phyloP scores from a whole-genome alignment of 2,113 vertebrate genomes.

The Chrysemys picta region DNA sequence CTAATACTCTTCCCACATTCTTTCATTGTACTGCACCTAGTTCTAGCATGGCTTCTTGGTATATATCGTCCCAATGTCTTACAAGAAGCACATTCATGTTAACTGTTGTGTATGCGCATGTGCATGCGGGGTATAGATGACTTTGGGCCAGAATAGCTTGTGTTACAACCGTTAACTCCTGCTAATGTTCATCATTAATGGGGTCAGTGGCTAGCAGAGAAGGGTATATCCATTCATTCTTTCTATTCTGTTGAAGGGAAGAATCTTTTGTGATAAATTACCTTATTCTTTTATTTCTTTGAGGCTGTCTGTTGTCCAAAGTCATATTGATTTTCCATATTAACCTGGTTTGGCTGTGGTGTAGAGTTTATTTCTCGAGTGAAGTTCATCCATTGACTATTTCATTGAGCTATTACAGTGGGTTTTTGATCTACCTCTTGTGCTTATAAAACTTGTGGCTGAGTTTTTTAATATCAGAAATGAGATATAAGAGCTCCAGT shows the following conservation, averaged over 20 bases:
- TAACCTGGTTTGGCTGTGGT: slow-evolving; percentile 38
- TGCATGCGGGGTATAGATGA: slow-evolving; percentile 19
- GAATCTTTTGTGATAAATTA: slow-evolving; percentile 41
- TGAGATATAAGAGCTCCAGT: neutral
- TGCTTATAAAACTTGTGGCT: neutral
- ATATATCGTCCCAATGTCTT: slow-evolving; percentile 11
- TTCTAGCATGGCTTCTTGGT: neutral
- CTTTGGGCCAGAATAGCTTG: slow-evolving; percentile 15
- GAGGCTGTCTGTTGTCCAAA: slow-evolving; percentile 53
- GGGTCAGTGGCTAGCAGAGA: slow-evolving; percentile 25
- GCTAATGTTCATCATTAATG: slow-evolving; percentile 7
- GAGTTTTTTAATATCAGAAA: slow-evolving; percentile 4
- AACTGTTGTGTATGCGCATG: neutral
- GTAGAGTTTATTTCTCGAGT: slow-evolving; percentile 39
- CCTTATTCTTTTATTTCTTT: slow-evolving; percentile 49
- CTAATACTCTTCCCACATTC: neutral
- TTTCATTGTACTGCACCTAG: neutral
- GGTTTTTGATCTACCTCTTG: neutral
- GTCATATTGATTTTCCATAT: slow-evolving; percentile 67
- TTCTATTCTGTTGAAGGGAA: slow-evolving; percentile 22
- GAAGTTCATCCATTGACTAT: slow-evolving; percentile 3
- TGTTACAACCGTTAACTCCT: slow-evolving; percentile 45
- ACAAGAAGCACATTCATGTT: neutral
- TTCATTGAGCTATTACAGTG: neutral
- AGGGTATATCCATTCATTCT: slow-evolving; percentile 40